A percentile compares a stretch with the other conserved stretches of the same genome.
Evolutionary conservation across 2,797 vertebrate species (phyloP).

Genomic region (Numenius phaeopus): DNA sequence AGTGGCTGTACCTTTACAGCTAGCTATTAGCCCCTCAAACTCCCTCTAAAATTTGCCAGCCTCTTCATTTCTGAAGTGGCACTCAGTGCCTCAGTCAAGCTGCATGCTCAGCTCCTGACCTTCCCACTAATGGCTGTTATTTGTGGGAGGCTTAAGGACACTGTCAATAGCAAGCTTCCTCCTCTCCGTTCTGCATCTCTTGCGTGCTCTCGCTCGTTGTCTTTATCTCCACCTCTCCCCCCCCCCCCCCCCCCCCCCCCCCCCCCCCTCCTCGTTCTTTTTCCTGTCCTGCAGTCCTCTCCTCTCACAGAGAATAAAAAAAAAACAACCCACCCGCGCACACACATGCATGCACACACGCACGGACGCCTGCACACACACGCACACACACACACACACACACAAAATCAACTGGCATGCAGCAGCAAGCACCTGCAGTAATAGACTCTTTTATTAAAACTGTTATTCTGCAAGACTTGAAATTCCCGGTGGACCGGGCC

Average conservation of each 20-base stretch:
- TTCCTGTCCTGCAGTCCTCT: conserved; percentile 73
- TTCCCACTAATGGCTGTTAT: conserved; percentile 97
- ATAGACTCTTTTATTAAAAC: conserved; percentile 99
- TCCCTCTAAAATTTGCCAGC: conserved; percentile 90
- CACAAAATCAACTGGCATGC: conserved; percentile 80
- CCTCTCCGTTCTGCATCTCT: conserved; percentile 79
- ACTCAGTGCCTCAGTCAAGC: conserved; percentile 94
- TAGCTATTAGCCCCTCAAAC: conserved; percentile 88
- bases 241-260: neutral
- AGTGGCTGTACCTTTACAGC: conserved; percentile 84
- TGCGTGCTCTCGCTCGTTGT: conserved; percentile 54
- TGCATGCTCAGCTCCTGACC: conserved; percentile 93
- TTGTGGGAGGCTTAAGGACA: conserved; percentile 92
- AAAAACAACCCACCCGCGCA: neutral
- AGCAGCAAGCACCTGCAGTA: conserved; percentile 88
- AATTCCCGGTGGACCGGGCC: conserved; percentile 92
- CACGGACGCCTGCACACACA: neutral
- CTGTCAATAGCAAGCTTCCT: conserved; percentile 86
- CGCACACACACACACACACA: neutral
- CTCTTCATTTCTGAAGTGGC: conserved; percentile 95
- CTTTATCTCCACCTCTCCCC: conserved; percentile 58
- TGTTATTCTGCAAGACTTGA: conserved; percentile 99
- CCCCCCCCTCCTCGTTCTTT: conserved; percentile 31
- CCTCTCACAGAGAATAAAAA: conserved; percentile 69
- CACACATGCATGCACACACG: neutral